Conservation (phyloP, 2,113 vertebrate species). For the Neolamprologus kungweensis region DNA sequence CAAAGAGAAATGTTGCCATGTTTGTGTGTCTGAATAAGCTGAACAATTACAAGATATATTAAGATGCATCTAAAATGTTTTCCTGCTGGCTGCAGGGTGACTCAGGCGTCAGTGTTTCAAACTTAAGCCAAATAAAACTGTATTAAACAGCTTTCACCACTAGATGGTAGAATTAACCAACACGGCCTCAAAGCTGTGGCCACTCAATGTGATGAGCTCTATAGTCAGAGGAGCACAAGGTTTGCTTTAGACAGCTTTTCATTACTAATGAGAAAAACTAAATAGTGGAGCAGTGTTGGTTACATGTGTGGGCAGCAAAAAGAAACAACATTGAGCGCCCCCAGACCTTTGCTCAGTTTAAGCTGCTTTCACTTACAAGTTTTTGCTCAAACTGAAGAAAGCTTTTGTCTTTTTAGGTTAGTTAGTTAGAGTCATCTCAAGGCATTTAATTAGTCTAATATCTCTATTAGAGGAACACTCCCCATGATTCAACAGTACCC, state of each 20-base stretch:
- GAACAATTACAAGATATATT: accelerated
- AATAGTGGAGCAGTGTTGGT: neutral
- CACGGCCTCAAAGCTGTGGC: accelerated
- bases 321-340: accelerated
- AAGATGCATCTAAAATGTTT: accelerated
- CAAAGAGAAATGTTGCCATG: accelerated
- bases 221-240: neutral
- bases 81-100: neutral
- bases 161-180: neutral
- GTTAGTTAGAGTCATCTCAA: neutral
- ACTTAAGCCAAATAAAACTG: accelerated
- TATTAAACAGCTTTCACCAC: neutral
- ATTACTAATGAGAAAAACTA: neutral
- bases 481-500: neutral
- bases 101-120: neutral
- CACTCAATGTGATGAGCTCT: neutral
- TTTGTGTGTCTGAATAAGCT: accelerated
- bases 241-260: neutral
- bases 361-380: accelerated
- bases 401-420: neutral
- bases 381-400: neutral
- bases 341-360: accelerated
- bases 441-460: accelerated
- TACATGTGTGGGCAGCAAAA: neutral
- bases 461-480: neutral